These are phyloP conservation scores for Drosophila seclusa DNA, from an alignment of 2,888 invertebrate species.

Conservation along the genomic window DNA sequence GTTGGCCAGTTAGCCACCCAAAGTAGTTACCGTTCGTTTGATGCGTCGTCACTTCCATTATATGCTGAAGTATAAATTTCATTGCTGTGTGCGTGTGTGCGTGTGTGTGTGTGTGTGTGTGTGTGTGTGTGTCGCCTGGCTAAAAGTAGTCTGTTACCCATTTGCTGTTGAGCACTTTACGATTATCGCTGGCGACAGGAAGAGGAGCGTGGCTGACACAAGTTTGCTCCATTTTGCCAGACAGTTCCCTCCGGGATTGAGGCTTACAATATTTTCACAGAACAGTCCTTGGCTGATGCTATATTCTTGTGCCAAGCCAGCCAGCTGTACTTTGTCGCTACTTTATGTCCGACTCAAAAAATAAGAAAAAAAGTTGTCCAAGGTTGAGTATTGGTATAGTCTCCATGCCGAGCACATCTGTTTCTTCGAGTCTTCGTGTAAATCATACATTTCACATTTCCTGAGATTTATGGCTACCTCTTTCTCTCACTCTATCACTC, in stretches of 20 bases:
- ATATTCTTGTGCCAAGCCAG: conserved; percentile 32
- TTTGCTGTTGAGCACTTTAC: conserved; percentile 65
- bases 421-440: conserved; percentile 34
- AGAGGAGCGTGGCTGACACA: conserved; percentile 31
- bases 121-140: conserved; percentile 4
- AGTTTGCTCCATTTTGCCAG: conserved; percentile 29
- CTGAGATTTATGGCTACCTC: conserved; percentile 62
- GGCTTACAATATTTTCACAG: conserved; percentile 31
- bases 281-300: conserved; percentile 14
- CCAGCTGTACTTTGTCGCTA: conserved; percentile 45
- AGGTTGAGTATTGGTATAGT: conserved; percentile 37
- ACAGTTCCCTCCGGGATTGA: conserved; percentile 9
- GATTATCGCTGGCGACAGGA: conserved; percentile 66
- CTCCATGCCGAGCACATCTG: conserved; percentile 24
- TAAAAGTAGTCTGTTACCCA: conserved; percentile 17
- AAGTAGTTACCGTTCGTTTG: conserved; percentile 35
- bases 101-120: background rate
- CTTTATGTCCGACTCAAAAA: conserved; percentile 35
- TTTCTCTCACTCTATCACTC: background rate
- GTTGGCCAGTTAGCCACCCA: conserved; percentile 4
- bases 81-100: conserved; percentile 4
- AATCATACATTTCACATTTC: conserved; percentile 57
- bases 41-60: conserved; percentile 58
- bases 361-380: conserved; percentile 17
- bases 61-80: conserved; percentile 36